Percentiles rank a stretch among this genome's conserved stretches.
These are phyloP conservation scores for Chrysotoxum bicinctum DNA, from an alignment of 2,888 invertebrate species.

Conservation along the genomic window DNA sequence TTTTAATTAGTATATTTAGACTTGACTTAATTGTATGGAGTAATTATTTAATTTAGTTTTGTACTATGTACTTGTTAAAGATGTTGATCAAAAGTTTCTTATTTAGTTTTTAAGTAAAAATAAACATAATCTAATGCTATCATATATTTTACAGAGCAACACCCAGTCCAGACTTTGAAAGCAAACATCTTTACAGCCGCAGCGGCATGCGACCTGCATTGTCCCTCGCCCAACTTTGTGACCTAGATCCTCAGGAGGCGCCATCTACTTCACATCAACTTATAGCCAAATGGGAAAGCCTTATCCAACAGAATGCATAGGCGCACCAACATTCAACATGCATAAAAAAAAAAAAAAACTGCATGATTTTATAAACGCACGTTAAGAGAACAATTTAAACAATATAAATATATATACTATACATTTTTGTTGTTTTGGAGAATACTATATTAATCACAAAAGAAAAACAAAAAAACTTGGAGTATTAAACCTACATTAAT, in stretches of 20 bases:
- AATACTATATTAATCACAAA: conserved; percentile 45
- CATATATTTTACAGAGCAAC: conserved; percentile 74
- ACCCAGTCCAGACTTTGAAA: conserved; percentile 77
- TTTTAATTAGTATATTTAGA: no score
- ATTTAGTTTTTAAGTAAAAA: background rate
- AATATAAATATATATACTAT: conserved; percentile 20
- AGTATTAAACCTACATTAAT: conserved; percentile 29
- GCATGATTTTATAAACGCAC: conserved; percentile 54
- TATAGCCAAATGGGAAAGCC: conserved; percentile 91
- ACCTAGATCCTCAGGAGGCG: conserved; percentile 85
- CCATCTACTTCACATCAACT: conserved; percentile 86
- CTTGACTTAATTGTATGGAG: no score
- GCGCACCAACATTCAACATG: conserved; percentile 28
- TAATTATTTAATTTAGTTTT: background rate
- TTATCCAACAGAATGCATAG: conserved; percentile 84
- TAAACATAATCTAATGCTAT: background rate
- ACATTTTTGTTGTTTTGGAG: conserved; percentile 36
- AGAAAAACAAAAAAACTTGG: background rate
- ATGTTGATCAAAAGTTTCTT: background rate
- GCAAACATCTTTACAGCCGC: conserved; percentile 75
- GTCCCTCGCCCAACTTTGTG: conserved; percentile 87
- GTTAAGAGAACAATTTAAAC: conserved; percentile 14
- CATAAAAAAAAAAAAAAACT: conserved; percentile 36
- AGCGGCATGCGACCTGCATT: conserved; percentile 85
- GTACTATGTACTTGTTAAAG: no score